phyloP scores from a whole-genome alignment of 2,888 invertebrate genomes.

The Sisyra nigra region DNA sequence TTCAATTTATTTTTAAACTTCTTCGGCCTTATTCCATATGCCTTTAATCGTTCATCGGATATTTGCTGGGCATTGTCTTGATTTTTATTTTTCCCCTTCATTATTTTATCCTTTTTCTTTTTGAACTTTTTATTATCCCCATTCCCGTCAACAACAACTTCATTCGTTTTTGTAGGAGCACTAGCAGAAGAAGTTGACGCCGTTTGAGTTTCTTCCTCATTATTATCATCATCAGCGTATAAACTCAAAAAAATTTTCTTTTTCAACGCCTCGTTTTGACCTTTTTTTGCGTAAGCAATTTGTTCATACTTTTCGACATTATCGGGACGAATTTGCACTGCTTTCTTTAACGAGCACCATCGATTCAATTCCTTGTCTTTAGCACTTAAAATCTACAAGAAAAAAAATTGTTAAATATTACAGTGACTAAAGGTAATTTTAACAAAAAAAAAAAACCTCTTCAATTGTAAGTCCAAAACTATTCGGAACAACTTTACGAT shows the following conservation, averaged over 20 bases:
- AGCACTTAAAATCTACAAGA: conserved; percentile 64
- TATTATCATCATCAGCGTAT: conserved; percentile 28
- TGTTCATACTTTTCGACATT: conserved; percentile 68
- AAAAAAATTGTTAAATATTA: conserved; percentile 5
- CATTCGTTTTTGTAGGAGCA: conserved; percentile 11
- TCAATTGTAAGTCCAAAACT: conserved; percentile 80
- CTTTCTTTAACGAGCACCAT: conserved; percentile 87
- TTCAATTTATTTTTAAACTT: conserved; percentile 67
- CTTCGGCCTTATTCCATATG: conserved; percentile 85
- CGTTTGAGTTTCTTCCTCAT: conserved; percentile 11
- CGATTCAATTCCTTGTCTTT: conserved; percentile 87
- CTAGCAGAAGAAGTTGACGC: conserved; percentile 17
- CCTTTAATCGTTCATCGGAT: conserved; percentile 69
- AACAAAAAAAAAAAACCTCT: conserved; percentile 47
- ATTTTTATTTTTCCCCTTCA: conserved; percentile 6
- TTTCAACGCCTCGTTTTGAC: conserved; percentile 56
- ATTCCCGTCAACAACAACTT: conserved; percentile 10
- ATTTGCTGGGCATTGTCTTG: no score
- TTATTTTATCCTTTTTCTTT: conserved; percentile 9
- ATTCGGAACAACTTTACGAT: conserved; percentile 76
- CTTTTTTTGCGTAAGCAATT: conserved; percentile 56
- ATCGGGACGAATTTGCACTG: conserved; percentile 60
- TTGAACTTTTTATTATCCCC: conserved; percentile 10
- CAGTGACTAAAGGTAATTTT: not conserved
- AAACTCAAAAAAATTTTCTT: conserved; percentile 64